Conservation (phyloP, 2,113 vertebrate genomes). For the Petaurus breviceps region DNA sequence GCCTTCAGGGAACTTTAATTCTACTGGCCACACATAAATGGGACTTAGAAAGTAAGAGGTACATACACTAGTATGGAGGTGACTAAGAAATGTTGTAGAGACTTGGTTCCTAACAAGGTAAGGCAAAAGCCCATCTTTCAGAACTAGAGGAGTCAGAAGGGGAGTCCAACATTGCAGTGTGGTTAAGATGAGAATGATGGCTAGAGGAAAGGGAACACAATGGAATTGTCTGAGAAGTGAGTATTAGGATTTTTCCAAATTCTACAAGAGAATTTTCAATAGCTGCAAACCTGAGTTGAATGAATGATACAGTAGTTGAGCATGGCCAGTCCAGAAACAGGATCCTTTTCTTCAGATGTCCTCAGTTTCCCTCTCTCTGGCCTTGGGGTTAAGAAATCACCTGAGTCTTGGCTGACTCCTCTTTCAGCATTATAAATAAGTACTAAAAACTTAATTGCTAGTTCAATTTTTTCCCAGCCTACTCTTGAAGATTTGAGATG, state of each 20-base stretch:
- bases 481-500: not conserved
- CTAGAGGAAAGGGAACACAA: not conserved
- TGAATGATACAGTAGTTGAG: not conserved
- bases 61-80: not conserved
- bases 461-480: not conserved
- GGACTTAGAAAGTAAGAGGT: not conserved
- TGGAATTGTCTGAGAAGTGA: not conserved
- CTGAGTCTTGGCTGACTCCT: not conserved
- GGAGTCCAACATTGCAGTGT: not conserved
- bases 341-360: not conserved
- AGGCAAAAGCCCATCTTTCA: not conserved
- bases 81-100: not conserved
- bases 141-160: not conserved
- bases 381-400: not conserved
- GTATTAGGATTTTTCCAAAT: not conserved
- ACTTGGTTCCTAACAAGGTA: not conserved
- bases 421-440: not conserved
- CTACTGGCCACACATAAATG: not conserved
- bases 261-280: not conserved
- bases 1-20: not conserved
- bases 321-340: not conserved
- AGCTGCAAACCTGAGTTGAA: not conserved
- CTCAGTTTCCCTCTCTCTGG: not conserved
- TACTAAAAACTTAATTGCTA: not conserved
- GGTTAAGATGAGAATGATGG: not conserved